Conservation (phyloP, 2,888 invertebrate genomes). For the Trichogramma evanescens region DNA sequence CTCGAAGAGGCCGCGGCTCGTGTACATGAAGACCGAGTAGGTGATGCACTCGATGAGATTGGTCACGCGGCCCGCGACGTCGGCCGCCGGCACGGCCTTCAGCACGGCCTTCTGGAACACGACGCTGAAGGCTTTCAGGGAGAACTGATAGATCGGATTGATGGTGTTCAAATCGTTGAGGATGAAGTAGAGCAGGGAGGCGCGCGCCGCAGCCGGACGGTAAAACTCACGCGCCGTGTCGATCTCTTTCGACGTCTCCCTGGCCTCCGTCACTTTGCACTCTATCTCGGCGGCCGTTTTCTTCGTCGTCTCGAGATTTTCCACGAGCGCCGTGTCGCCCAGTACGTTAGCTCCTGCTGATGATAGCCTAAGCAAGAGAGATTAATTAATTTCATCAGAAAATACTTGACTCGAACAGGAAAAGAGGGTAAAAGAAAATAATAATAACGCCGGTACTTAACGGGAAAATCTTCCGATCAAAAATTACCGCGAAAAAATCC, state of each 20-base stretch:
- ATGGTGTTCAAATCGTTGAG: conserved; percentile 92
- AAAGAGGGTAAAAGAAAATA: too few species aligned
- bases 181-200: conserved; percentile 90
- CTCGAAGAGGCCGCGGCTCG: conserved; percentile 88
- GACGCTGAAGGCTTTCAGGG: conserved; percentile 94
- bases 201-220: conserved; percentile 83
- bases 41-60: conserved; percentile 93
- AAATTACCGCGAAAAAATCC: too few species aligned
- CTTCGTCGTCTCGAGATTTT: conserved; percentile 93
- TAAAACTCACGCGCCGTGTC: conserved; percentile 86
- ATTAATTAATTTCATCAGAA: too few species aligned
- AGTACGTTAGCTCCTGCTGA: conserved; percentile 90
- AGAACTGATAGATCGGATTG: conserved; percentile 95
- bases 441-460: too few species aligned
- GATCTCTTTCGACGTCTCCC: conserved; percentile 84
- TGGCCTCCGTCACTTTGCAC: conserved; percentile 85
- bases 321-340: conserved; percentile 89
- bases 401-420: too few species aligned
- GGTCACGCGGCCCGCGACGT: conserved; percentile 69
- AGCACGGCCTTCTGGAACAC: conserved; percentile 95
- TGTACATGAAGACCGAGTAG: conserved; percentile 91
- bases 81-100: conserved; percentile 74
- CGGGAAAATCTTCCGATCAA: too few species aligned
- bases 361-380: conserved; percentile 56
- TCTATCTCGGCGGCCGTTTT: conserved; percentile 94